These are phyloP conservation scores for Phthorimaea operculella DNA, from an alignment of 1,140 invertebrate genomes.

Conservation along the genomic window DNA sequence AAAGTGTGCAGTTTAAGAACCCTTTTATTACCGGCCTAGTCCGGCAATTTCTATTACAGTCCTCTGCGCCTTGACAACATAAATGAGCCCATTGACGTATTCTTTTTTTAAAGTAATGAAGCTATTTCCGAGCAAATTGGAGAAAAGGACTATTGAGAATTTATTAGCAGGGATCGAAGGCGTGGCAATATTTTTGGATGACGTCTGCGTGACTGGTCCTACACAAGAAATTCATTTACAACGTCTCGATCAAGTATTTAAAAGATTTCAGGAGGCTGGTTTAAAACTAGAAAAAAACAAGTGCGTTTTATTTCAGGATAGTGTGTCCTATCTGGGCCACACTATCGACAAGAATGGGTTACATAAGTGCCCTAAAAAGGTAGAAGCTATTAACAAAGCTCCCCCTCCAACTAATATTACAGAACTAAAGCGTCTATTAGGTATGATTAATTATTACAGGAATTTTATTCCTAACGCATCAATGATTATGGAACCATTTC, in stretches of 20 bases:
- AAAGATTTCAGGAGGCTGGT: neutral
- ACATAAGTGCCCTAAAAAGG: constrained; percentile 24
- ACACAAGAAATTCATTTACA: neutral
- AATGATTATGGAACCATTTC: constrained; percentile 14
- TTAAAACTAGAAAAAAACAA: constrained; percentile 2
- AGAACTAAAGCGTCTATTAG: constrained; percentile 36
- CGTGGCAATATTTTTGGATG: neutral
- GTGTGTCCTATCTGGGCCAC: constrained; percentile 28
- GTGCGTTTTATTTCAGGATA: constrained; percentile 5
- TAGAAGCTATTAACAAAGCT: constrained; percentile 31
- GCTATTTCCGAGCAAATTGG: too few species aligned
- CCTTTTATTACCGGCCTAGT: too few species aligned
- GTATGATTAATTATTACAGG: constrained; percentile 57
- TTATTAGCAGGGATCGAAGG: neutral
- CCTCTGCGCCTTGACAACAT: too few species aligned
- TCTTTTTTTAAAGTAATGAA: too few species aligned
- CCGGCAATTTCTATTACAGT: too few species aligned
- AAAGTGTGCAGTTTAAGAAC: too few species aligned
- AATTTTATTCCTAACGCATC: too few species aligned
- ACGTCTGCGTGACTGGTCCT: constrained; percentile 1
- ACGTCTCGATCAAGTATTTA: neutral
- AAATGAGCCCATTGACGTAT: too few species aligned
- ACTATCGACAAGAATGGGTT: constrained; percentile 25
- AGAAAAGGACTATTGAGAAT: too few species aligned
- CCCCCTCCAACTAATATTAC: constrained; percentile 25